These are phyloP conservation scores for Drosophila phalerata DNA, from an alignment of 2,888 invertebrate genomes.

Conservation along the genomic window DNA sequence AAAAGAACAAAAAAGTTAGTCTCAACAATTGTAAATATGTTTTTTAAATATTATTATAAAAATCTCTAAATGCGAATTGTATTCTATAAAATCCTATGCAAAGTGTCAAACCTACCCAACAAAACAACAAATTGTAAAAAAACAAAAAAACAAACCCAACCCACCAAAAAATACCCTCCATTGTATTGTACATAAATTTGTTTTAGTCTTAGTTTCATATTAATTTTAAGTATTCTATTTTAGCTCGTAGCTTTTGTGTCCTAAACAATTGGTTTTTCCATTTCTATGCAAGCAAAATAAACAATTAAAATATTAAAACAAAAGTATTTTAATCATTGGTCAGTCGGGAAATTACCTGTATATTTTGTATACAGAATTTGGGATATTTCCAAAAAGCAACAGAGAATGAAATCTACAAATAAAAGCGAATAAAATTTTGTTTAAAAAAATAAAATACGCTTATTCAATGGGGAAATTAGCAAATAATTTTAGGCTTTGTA, in stretches of 20 bases:
- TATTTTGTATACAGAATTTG: not conserved
- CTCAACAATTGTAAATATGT: conserved; percentile 57
- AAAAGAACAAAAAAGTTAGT: conserved; percentile 25
- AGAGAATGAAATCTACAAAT: not conserved
- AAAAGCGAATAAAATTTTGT: too few species aligned
- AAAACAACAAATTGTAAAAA: conserved; percentile 1
- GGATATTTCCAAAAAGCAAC: not conserved
- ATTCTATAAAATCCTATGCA: conserved; percentile 25
- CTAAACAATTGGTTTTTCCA: conserved; percentile 61
- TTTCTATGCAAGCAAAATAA: conserved; percentile 48
- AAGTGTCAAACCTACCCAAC: conserved; percentile 8
- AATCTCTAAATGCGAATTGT: conserved; percentile 27
- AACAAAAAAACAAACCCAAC: conserved; percentile 40
- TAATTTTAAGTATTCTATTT: conserved; percentile 59
- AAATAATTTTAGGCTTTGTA: too few species aligned
- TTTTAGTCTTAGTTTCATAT: conserved; percentile 59
- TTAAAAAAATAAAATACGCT: too few species aligned
- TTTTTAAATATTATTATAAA: conserved; percentile 27
- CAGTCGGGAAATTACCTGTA: not conserved
- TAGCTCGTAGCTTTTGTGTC: conserved; percentile 50
- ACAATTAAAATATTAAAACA: conserved; percentile 40
- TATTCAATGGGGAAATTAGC: too few species aligned
- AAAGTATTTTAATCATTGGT: conserved; percentile 1
- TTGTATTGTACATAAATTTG: conserved; percentile 66
- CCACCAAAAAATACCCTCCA: conserved; percentile 52